These are phyloP conservation scores for Papilio aristodemus DNA, from an alignment of 1,140 invertebrate species.

Conservation along the genomic window DNA sequence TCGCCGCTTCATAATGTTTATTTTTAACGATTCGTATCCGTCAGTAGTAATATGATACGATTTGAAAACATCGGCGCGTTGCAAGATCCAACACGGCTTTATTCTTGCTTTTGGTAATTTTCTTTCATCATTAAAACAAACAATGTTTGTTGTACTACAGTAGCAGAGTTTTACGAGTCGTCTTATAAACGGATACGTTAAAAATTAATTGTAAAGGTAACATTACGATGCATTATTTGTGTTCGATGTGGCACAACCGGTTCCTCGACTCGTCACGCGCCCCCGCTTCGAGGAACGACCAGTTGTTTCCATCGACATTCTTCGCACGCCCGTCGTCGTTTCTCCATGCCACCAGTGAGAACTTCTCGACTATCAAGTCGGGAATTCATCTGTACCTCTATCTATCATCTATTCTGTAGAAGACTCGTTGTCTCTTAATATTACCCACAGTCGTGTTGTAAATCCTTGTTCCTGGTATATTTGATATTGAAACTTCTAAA, in stretches of 20 bases:
- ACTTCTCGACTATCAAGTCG: conserved; percentile 19
- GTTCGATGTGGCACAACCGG: conserved; percentile 61
- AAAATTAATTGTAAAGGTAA: conserved; percentile 57
- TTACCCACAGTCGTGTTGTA: background rate
- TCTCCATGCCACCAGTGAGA: conserved; percentile 41
- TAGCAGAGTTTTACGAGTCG: conserved; percentile 20
- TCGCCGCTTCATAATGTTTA: conserved; percentile 19
- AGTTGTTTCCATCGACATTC: conserved; percentile 71
- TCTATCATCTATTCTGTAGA: too few relatives aligned
- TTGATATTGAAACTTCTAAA: too few relatives aligned
- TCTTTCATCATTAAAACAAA: conserved; percentile 8
- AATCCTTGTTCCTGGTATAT: too few relatives aligned
- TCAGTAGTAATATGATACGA: conserved; percentile 26
- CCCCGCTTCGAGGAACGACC: conserved; percentile 65
- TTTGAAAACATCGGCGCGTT: conserved; percentile 18
- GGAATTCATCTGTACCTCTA: conserved; percentile 36
- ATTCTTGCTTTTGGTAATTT: conserved; percentile 28
- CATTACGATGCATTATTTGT: conserved; percentile 60
- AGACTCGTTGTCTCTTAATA: background rate
- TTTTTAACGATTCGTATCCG: conserved; percentile 28
- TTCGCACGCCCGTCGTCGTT: conserved; percentile 54
- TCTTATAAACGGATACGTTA: conserved; percentile 39
- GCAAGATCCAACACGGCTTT: conserved; percentile 19
- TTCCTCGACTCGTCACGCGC: conserved; percentile 60
- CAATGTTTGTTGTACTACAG: conserved; percentile 5